These are phyloP conservation scores for Paedocypris sp. DNA, from an alignment of 2,113 vertebrate species.

Conservation along the genomic window DNA sequence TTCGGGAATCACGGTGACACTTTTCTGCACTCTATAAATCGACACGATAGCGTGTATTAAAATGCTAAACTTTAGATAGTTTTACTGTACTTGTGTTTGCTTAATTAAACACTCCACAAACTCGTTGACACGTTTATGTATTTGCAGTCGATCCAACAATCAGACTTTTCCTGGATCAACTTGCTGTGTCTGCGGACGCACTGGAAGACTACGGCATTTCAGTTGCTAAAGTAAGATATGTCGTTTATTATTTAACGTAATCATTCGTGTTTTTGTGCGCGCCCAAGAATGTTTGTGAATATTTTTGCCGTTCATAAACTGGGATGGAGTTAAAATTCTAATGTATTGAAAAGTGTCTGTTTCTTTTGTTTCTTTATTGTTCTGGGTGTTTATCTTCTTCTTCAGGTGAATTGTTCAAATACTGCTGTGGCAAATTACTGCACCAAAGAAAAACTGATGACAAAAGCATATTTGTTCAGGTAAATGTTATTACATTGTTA, in stretches of 20 bases:
- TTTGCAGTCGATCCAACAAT: conserved; percentile 63
- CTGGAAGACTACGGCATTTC: conserved; percentile 82
- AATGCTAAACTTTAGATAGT: no score
- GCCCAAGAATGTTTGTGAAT: no score
- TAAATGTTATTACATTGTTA: conserved; percentile 37
- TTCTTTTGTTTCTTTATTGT: no score
- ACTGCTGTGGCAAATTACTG: conserved; percentile 68
- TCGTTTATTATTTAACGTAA: background rate
- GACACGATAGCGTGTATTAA: no score
- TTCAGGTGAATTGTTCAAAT: conserved; percentile 74
- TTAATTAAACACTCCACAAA: background rate
- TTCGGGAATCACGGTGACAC: conserved; percentile 54
- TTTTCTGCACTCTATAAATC: background rate
- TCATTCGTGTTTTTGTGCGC: no score
- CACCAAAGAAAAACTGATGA: conserved; percentile 53
- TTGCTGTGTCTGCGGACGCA: conserved; percentile 66
- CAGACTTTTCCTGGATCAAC: conserved; percentile 71
- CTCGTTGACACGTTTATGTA: background rate
- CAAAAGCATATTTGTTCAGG: conserved; percentile 84
- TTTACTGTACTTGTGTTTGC: no score
- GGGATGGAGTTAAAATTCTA: no score
- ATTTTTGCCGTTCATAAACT: no score
- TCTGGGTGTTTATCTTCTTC: no score
- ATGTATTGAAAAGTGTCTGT: background rate
- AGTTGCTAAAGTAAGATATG: conserved; percentile 73